Evolutionary conservation across 2,797 vertebrate species (phyloP).

Genomic region (Basileuterus tristriatus): DNA sequence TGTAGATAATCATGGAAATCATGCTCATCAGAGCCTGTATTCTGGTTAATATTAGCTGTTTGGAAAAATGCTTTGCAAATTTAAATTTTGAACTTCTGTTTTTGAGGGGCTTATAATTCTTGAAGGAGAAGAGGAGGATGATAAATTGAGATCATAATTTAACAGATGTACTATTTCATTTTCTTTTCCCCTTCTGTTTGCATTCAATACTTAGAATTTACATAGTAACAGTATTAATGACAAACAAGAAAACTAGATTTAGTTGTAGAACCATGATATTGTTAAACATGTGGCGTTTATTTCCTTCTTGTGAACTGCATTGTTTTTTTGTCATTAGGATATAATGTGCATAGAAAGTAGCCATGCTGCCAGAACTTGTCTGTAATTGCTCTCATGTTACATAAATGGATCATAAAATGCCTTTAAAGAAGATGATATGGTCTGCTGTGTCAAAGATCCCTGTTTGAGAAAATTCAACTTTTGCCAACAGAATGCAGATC

Average conservation of each 20-base stretch:
- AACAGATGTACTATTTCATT: neutral
- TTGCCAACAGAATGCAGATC: neutral
- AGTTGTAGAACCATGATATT: neutral
- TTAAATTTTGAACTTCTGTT: neutral
- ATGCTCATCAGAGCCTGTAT: neutral
- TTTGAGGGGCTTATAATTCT: neutral
- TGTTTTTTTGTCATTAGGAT: neutral
- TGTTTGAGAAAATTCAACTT: neutral
- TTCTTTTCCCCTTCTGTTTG: neutral
- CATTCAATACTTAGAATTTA: neutral
- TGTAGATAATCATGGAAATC: neutral
- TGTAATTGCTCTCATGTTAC: neutral
- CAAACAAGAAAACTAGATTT: neutral
- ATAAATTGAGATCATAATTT: neutral
- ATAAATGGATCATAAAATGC: neutral
- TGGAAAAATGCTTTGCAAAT: neutral
- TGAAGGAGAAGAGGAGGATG: rapidly evolving
- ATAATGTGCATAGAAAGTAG: neutral
- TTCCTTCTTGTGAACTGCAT: neutral
- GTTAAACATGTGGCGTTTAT: neutral
- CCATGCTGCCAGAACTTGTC: neutral
- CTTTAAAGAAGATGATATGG: neutral
- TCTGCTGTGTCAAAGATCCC: neutral
- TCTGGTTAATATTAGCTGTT: neutral
- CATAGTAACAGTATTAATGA: neutral